phyloP scores from a whole-genome alignment of 1,140 invertebrate genomes.

The Rhopalosiphum padi region DNA sequence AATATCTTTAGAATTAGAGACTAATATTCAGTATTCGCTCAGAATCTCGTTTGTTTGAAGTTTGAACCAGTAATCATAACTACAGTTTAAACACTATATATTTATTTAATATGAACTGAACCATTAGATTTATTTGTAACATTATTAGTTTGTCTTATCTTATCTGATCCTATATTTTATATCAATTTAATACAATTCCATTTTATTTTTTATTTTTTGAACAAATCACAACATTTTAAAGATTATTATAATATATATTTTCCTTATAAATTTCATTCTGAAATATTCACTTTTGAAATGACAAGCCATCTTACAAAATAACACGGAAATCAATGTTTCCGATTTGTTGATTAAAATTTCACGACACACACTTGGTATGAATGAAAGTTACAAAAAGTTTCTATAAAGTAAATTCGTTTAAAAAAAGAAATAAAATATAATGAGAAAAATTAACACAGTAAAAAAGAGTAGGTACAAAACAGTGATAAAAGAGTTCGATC shows the following conservation, averaged over 20 bases:
- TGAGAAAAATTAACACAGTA: background rate
- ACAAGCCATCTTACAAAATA: background rate
- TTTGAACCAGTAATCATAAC: no score
- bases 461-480: background rate
- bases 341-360: conserved; percentile 10
- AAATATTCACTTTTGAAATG: background rate
- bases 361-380: background rate
- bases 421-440: background rate
- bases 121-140: background rate
- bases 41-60: no score
- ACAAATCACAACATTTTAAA: background rate
- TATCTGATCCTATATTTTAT: background rate
- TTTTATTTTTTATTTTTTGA: no score
- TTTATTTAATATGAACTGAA: background rate
- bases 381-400: background rate
- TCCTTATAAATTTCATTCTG: background rate
- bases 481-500: background rate
- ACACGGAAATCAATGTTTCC: background rate
- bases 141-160: background rate
- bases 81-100: background rate
- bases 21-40: no score
- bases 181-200: background rate
- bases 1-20: no score
- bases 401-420: background rate
- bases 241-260: background rate